Conservation (phyloP, 1,140 invertebrate genomes). For the Adoxophyes honmai region DNA sequence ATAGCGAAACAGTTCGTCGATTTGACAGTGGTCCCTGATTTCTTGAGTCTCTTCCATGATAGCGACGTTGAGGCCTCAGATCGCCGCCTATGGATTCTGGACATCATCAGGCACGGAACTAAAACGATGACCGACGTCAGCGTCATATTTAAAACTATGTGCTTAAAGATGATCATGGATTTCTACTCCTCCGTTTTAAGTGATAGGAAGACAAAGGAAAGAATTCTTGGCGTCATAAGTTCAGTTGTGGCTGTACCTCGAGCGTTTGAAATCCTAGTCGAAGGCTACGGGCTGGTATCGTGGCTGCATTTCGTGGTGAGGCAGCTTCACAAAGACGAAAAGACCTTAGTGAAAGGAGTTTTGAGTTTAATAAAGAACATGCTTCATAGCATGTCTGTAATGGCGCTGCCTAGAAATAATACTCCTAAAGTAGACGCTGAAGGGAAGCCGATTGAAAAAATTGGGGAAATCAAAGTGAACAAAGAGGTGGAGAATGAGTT, state of each 20-base stretch:
- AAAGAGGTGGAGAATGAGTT: slow-evolving; percentile 58
- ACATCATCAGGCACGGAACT: slow-evolving; percentile 81
- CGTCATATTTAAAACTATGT: slow-evolving; percentile 74
- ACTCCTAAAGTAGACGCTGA: slow-evolving; percentile 22
- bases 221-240: slow-evolving; percentile 80
- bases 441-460: slow-evolving; percentile 25
- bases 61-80: slow-evolving; percentile 79
- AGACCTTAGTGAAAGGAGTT: slow-evolving; percentile 30
- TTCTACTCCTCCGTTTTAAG: slow-evolving; percentile 69
- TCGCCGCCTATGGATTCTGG: slow-evolving; percentile 83
- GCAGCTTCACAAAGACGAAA: slow-evolving; percentile 46
- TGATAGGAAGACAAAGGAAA: slow-evolving; percentile 77
- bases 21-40: slow-evolving; percentile 86
- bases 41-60: slow-evolving; percentile 85
- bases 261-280: slow-evolving; percentile 79
- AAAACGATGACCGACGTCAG: slow-evolving; percentile 74
- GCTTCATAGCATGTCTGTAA: slow-evolving; percentile 43
- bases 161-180: slow-evolving; percentile 78
- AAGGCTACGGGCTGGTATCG: slow-evolving; percentile 80
- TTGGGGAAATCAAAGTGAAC: slow-evolving; percentile 49
- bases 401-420: slow-evolving; percentile 37
- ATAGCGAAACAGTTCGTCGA: slow-evolving; percentile 83
- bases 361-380: slow-evolving; percentile 44
- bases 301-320: slow-evolving; percentile 75
- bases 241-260: slow-evolving; percentile 79